A percentile compares a stretch with the other conserved stretches of the same genome.
Conservation (phyloP, 2,113 vertebrate species). For the Chrysochloris asiatica region DNA sequence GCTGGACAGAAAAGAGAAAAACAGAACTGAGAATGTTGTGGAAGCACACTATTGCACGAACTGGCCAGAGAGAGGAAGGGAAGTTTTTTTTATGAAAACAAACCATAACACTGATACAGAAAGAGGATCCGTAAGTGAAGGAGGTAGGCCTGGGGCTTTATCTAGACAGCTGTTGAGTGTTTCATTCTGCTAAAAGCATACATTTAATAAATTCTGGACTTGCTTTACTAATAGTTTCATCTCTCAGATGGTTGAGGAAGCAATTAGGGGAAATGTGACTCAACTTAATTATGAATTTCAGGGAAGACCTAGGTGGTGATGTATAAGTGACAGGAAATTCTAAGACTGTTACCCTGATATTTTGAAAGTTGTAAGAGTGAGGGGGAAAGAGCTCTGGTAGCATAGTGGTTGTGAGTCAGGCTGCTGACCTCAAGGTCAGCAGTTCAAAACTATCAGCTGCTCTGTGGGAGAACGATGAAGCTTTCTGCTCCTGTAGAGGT, state of each 20-base stretch:
- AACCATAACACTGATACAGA: background rate
- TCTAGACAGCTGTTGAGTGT: background rate
- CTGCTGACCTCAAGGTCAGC: no score
- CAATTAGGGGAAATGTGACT: slow-evolving; percentile 10
- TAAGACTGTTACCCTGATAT: background rate
- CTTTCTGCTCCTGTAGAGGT: no score
- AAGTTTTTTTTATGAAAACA: background rate
- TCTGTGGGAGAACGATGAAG: no score
- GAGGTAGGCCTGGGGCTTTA: background rate
- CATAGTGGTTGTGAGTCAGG: no score
- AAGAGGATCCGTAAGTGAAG: background rate
- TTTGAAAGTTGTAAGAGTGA: slow-evolving; percentile 34
- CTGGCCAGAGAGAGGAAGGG: background rate
- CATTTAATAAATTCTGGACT: slow-evolving; percentile 46
- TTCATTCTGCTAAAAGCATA: slow-evolving; percentile 51
- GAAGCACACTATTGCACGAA: background rate
- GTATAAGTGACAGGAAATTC: slow-evolving; percentile 24
- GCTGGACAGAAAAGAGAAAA: no score
- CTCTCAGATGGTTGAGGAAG: slow-evolving; percentile 34
- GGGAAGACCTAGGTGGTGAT: slow-evolving; percentile 3
- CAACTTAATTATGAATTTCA: slow-evolving; percentile 50
- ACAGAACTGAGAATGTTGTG: background rate
- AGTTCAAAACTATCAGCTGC: no score
- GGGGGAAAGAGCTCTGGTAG: no score
- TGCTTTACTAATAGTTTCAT: slow-evolving; percentile 30